Evolutionary conservation across 2,797 vertebrate genomes (phyloP).

Genomic region (Rhodeus uyekii): DNA sequence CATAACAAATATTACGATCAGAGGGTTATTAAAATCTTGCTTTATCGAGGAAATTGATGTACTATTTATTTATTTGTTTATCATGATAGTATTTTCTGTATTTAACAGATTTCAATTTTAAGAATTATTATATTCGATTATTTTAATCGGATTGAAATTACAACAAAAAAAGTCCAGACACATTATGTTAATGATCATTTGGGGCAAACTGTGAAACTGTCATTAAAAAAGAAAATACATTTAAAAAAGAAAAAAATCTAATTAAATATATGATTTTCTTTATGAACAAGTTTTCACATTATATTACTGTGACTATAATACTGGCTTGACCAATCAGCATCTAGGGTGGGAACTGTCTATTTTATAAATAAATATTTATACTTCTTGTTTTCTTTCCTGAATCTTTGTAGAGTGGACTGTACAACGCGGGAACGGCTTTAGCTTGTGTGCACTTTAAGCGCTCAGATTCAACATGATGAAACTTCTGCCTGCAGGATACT

Average conservation of each 20-base stretch:
- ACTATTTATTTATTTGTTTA: not conserved
- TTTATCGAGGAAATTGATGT: not conserved
- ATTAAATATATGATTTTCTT: not conserved
- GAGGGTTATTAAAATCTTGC: not conserved
- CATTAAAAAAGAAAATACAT: not conserved
- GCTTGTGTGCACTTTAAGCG: not conserved
- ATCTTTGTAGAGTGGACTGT: not conserved
- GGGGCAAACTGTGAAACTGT: not conserved
- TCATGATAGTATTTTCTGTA: not conserved
- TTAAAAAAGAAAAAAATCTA: not conserved
- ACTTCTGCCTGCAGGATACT: conserved; percentile 50
- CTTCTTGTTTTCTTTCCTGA: not conserved
- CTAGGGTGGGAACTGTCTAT: not conserved
- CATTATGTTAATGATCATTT: not conserved
- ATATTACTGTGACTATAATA: not conserved
- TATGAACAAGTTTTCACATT: not conserved
- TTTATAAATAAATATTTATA: not conserved
- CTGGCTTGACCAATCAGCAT: not conserved
- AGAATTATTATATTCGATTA: not conserved
- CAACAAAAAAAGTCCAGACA: not conserved
- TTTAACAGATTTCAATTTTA: not conserved
- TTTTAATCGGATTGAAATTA: not conserved
- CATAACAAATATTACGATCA: not conserved
- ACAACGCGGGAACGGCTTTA: conserved; percentile 3
- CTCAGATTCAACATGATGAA: conserved; percentile 47